phyloP scores from a whole-genome alignment of 2,113 vertebrate species.

The Phodopus roborovskii region DNA sequence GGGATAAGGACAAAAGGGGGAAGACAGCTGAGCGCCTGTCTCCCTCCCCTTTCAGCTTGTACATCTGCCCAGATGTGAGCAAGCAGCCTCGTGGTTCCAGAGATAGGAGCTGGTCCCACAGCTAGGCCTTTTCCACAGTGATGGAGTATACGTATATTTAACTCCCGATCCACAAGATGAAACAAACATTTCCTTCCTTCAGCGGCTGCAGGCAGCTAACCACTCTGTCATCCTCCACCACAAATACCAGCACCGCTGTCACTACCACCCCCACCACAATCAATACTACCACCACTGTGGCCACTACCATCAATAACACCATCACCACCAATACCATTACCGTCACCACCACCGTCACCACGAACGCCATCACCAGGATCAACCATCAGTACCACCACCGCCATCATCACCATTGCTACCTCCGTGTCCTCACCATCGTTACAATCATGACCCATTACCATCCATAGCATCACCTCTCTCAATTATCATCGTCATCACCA shows the following conservation, averaged over 20 bases:
- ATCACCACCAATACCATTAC: background rate
- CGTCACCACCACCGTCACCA: background rate
- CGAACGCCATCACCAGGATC: background rate
- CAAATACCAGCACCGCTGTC: background rate
- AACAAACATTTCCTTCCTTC: background rate
- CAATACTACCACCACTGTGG: background rate
- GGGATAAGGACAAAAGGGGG: background rate
- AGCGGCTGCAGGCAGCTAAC: background rate
- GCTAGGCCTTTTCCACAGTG: background rate
- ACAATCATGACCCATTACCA: rapidly evolving
- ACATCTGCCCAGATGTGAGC: background rate
- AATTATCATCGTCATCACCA: rapidly evolving
- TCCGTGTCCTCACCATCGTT: background rate
- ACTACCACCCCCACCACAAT: background rate
- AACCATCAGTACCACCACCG: too few relatives aligned
- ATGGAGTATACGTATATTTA: background rate
- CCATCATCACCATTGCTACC: background rate
- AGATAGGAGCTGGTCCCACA: too few relatives aligned
- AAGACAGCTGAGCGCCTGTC: background rate
- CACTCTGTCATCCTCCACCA: too few relatives aligned
- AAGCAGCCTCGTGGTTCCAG: background rate
- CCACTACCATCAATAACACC: background rate
- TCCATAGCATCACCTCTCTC: rapidly evolving
- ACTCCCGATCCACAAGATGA: too few relatives aligned
- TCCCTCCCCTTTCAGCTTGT: background rate